phyloP scores from a whole-genome alignment of 2,888 invertebrate species.

The Cryptophagus acutangulus region DNA sequence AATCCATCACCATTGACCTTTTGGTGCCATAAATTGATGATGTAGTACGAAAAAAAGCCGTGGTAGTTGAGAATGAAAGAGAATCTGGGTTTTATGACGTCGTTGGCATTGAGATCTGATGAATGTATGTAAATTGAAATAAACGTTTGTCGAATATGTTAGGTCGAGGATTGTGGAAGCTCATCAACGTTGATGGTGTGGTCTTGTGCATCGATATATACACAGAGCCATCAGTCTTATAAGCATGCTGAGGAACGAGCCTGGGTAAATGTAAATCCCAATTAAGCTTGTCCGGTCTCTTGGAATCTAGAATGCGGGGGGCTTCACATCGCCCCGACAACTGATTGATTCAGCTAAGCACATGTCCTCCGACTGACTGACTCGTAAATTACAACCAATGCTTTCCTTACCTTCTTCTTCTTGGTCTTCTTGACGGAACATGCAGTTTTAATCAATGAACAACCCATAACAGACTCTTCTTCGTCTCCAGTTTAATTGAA shows the following conservation, averaged over 20 bases:
- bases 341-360: slow-evolving; percentile 47
- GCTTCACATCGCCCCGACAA: slow-evolving; percentile 42
- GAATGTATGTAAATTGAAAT: too few relatives aligned
- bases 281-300: slow-evolving; percentile 44
- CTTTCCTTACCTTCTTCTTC: slow-evolving; percentile 13
- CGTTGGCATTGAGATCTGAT: too few relatives aligned
- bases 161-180: too few relatives aligned
- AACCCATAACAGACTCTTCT: too few relatives aligned
- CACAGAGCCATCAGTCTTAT: slow-evolving; percentile 30
- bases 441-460: slow-evolving; percentile 1
- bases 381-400: slow-evolving; percentile 41
- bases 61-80: too few relatives aligned
- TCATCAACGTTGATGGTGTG: slow-evolving; percentile 22
- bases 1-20: too few relatives aligned
- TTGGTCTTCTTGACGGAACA: not conserved
- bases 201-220: slow-evolving; percentile 11
- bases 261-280: slow-evolving; percentile 46
- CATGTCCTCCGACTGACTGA: slow-evolving; percentile 39
- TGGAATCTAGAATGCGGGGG: slow-evolving; percentile 41
- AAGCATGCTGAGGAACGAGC: slow-evolving; percentile 36
- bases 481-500: not conserved
- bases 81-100: too few relatives aligned
- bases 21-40: too few relatives aligned
- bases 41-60: too few relatives aligned
- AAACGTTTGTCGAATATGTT: too few relatives aligned